Percentiles rank a stretch among this genome's conserved stretches.
These are phyloP conservation scores for Recurvirostra avosetta DNA, from an alignment of 2,113 vertebrate species.

Conservation along the genomic window DNA sequence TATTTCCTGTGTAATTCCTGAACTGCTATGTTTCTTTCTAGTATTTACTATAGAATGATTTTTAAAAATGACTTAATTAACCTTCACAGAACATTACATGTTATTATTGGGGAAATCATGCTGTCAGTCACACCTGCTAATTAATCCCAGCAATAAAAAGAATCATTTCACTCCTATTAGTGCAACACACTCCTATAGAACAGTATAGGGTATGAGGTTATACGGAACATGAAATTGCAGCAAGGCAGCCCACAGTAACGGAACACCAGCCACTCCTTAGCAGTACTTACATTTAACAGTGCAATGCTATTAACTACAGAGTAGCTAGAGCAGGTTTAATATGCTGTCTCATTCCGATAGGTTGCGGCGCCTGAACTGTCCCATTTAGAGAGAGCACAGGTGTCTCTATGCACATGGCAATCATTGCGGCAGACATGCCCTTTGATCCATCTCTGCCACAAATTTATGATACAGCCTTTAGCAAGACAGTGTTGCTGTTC, in stretches of 20 bases:
- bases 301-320: not conserved
- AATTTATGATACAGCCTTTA: not conserved
- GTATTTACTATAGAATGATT: not conserved
- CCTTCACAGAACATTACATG: not conserved
- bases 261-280: not conserved
- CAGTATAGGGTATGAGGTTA: fast-evolving
- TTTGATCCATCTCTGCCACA: not conserved
- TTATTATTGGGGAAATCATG: not conserved
- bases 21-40: not conserved
- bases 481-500: not conserved
- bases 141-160: not conserved
- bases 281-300: not conserved
- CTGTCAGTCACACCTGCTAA: not conserved
- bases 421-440: not conserved
- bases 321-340: not conserved
- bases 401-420: not conserved
- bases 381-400: not conserved
- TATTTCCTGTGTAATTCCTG: not conserved
- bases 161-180: not conserved
- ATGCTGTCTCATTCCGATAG: not conserved
- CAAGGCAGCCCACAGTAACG: too few species aligned
- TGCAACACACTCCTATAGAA: not conserved
- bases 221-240: not conserved
- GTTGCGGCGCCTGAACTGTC: not conserved
- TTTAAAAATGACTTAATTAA: not conserved